Base-by-base conservation (phyloP, 2,113 vertebrate species). In the Phylloscopus trochilus region DNA sequence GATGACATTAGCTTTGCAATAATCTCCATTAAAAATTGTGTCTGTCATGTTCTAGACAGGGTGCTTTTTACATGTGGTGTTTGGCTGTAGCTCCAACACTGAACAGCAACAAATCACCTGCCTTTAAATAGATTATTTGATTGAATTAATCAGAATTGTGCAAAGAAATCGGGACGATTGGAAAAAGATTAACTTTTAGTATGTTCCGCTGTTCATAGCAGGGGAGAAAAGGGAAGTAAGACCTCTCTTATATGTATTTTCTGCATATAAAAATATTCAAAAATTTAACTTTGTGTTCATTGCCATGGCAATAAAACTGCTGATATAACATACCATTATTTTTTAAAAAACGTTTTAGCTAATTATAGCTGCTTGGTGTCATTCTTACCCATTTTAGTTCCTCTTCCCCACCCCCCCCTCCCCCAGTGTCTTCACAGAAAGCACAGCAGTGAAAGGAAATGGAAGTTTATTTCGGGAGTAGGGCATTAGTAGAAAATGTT, bases 251-350 rank as follows among this genome's bases (percentile, higher is more conserved):
- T 10, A 33, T 1, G 0, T 58, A 31, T 62, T 88, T 94, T 76
- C 17, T 68, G 41, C 30, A 41, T 73, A 33, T 58, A 62, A 77
- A 92, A 55, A 10, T 41, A 52, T 64, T 84, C 2, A 15, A 59
- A 94, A 69, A 59, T 77, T 64, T 70, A 60, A 33, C 58, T 74
- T 63, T 67, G 27, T 60, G 47, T 66, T 92, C 52, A 82, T 90
- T 95, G n/a, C 67, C 66, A 82, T 94, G 52, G 78, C 60, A 63
- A 83, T 92, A 88, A 94, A 95, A 90, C 15, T 85, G 72, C 53
- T 87, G 84, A 67, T 88, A 46, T 69, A 92, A 46, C 33, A 74
- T 24, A 49, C 3, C 1, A 16, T 24, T 17, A 56, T 82, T 82
- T 52, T 52, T 67, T 6, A 64, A 41, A 33, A 88, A 80, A 24